Percentiles rank a stretch among this genome's conserved stretches.
Evolutionary conservation across 2,797 vertebrate genomes (phyloP).

Genomic region (Eremophila alpestris): DNA sequence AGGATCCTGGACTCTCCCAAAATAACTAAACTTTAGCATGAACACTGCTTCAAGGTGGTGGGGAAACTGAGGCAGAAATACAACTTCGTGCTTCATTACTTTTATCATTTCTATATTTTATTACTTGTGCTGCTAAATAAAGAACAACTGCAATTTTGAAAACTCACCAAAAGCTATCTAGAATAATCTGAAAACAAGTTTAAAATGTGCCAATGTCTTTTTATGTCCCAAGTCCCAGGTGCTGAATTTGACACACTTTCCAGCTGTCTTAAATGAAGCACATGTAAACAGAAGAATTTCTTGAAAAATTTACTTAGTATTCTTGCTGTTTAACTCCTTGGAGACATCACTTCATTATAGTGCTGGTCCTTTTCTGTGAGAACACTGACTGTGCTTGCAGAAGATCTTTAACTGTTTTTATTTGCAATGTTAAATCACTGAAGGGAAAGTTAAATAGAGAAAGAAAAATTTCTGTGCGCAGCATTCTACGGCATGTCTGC

Average conservation of each 20-base stretch:
- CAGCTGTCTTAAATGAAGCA: background rate
- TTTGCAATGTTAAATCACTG: slow-evolving; percentile 56
- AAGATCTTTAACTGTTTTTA: slow-evolving; percentile 39
- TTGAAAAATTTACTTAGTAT: background rate
- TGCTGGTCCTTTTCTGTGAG: background rate
- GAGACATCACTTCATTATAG: slow-evolving; percentile 17
- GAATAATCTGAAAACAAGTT: background rate
- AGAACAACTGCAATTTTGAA: background rate
- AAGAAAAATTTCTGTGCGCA: slow-evolving; percentile 31
- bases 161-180: background rate
- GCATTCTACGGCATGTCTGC: background rate
- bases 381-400: slow-evolving; percentile 9
- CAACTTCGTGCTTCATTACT: background rate
- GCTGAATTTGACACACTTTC: background rate
- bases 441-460: slow-evolving; percentile 38
- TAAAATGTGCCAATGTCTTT: background rate
- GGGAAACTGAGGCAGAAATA: background rate
- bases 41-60: background rate
- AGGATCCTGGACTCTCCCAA: background rate
- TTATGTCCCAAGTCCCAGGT: background rate
- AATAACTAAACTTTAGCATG: background rate
- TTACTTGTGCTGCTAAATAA: background rate
- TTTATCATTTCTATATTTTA: background rate
- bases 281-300: background rate
- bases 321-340: slow-evolving; percentile 7